Conservation (phyloP, 2,113 vertebrate species). For the Willisornis vidua region DNA sequence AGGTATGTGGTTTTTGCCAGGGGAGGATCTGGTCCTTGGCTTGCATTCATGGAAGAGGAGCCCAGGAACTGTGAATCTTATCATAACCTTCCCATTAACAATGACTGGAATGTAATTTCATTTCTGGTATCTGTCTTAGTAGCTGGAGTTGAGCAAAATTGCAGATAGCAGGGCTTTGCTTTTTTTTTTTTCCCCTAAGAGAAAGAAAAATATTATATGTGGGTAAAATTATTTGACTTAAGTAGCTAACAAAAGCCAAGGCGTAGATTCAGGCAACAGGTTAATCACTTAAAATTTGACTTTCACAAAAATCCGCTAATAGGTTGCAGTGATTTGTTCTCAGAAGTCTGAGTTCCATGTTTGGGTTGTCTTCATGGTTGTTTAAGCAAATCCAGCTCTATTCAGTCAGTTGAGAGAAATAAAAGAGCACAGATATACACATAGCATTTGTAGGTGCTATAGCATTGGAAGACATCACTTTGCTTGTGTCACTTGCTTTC, state of each 20-base stretch:
- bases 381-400: background rate
- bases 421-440: background rate
- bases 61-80: background rate
- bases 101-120: background rate
- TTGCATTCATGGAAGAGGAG: background rate
- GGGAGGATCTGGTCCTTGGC: background rate
- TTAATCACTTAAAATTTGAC: background rate
- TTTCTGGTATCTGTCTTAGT: background rate
- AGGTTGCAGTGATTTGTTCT: background rate
- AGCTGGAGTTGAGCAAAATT: background rate
- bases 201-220: background rate
- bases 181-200: background rate
- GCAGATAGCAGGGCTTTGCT: background rate
- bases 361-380: background rate
- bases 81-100: conserved; percentile 1
- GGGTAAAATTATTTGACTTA: background rate
- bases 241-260: background rate
- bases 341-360: background rate
- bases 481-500: background rate
- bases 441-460: background rate
- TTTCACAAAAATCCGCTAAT: background rate
- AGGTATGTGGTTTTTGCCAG: background rate
- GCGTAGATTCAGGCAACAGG: background rate
- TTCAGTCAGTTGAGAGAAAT: background rate
- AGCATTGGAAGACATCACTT: background rate